Percentiles rank a stretch among this genome's conserved stretches.
phyloP scores from a whole-genome alignment of 2,113 vertebrate species.

The Centropristis striata region DNA sequence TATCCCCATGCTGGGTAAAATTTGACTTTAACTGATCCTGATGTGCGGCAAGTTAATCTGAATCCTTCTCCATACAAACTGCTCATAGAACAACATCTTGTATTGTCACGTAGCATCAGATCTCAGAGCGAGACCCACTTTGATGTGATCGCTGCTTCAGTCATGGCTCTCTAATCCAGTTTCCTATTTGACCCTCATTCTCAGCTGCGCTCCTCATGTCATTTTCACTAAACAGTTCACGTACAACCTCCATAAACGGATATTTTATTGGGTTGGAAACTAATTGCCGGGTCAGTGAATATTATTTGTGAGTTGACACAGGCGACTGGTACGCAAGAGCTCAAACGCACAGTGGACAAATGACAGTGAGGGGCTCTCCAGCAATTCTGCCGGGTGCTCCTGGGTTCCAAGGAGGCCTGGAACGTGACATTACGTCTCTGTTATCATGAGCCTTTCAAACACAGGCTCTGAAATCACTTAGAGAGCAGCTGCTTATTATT shows the following conservation, averaged over 20 bases:
- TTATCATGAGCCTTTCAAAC: conserved; percentile 79
- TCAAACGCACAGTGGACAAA: conserved; percentile 30
- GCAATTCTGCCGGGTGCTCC: conserved; percentile 39
- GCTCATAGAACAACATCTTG: conserved; percentile 81
- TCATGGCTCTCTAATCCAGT: conserved; percentile 79
- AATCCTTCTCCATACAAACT: conserved; percentile 65
- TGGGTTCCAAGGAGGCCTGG: conserved; percentile 58
- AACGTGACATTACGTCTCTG: conserved; percentile 64
- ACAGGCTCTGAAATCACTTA: conserved; percentile 79
- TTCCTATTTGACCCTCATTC: conserved; percentile 76
- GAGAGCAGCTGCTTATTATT: conserved; percentile 85
- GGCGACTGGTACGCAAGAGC: conserved; percentile 22
- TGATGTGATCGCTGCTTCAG: conserved; percentile 79
- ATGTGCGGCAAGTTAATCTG: conserved; percentile 79
- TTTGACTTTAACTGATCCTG: conserved; percentile 78
- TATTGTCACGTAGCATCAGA: conserved; percentile 83
- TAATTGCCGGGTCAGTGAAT: conserved; percentile 62
- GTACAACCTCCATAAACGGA: conserved; percentile 57
- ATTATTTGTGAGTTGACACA: conserved; percentile 47
- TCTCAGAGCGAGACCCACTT: conserved; percentile 75
- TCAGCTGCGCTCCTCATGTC: conserved; percentile 69
- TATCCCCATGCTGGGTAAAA: conserved; percentile 43
- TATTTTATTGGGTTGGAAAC: conserved; percentile 59
- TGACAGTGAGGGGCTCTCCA: conserved; percentile 18
- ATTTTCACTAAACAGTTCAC: conserved; percentile 64